These are phyloP conservation scores for Bursaphelenchus mucronatus DNA, from an alignment of 1,140 invertebrate genomes.

Conservation along the genomic window DNA sequence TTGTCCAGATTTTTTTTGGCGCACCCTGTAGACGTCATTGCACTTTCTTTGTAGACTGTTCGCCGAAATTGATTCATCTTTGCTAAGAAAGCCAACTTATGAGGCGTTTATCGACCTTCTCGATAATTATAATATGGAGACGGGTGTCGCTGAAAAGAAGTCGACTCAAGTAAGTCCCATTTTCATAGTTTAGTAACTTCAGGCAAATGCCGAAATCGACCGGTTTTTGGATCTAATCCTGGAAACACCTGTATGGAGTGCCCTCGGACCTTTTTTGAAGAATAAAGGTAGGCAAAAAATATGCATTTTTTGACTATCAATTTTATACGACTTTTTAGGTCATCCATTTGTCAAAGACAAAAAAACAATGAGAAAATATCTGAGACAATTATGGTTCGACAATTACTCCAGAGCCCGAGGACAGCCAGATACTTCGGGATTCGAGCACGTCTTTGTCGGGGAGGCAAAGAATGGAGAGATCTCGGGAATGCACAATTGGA, in stretches of 20 bases:
- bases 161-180: constrained; percentile 19
- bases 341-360: constrained; percentile 28
- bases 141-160: constrained; percentile 27
- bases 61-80: constrained; percentile 31
- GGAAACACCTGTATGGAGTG: constrained; percentile 25
- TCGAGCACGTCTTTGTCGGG: constrained; percentile 80
- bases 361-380: constrained; percentile 16
- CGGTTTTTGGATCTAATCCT: constrained; percentile 32
- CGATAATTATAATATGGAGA: constrained; percentile 36
- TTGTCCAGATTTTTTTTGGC: neutral
- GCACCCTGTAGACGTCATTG: no score
- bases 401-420: constrained; percentile 36
- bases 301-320: neutral
- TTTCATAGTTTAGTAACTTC: neutral
- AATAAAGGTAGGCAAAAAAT: constrained; percentile 22
- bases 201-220: constrained; percentile 38
- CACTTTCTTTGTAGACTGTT: constrained; percentile 31
- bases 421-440: constrained; percentile 62
- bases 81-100: constrained; percentile 33
- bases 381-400: constrained; percentile 37
- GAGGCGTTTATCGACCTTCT: constrained; percentile 24
- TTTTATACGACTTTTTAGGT: constrained; percentile 14
- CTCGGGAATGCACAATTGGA: constrained; percentile 78
- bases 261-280: constrained; percentile 29
- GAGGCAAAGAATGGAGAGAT: constrained; percentile 66